A percentile compares a stretch with the other conserved stretches of the same genome.
phyloP scores from a whole-genome alignment of 2,888 invertebrate genomes.

The Drosophila planitibia region DNA sequence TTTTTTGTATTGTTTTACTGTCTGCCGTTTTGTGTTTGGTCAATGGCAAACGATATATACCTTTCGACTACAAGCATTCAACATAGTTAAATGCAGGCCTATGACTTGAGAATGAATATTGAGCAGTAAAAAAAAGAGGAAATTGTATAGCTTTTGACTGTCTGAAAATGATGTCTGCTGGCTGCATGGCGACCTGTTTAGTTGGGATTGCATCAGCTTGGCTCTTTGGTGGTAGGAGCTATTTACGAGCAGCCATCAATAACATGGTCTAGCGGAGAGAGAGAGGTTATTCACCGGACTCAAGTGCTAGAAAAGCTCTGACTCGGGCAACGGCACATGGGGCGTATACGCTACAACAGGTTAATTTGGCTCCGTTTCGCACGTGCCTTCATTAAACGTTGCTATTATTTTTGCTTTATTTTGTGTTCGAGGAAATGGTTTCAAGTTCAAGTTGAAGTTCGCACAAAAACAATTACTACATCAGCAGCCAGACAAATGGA shows the following conservation, averaged over 20 bases:
- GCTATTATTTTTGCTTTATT: constrained; percentile 4
- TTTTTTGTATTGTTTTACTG: constrained; percentile 7
- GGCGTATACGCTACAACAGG: constrained; percentile 66
- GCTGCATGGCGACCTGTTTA: background rate
- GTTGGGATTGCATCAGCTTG: background rate
- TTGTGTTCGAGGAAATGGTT: constrained; percentile 58
- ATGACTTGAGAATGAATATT: constrained; percentile 36
- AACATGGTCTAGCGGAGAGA: constrained; percentile 4
- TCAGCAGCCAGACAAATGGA: constrained; percentile 34
- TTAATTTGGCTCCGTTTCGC: constrained; percentile 40
- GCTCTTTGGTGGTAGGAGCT: constrained; percentile 39
- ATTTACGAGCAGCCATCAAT: constrained; percentile 32
- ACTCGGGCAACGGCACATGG: constrained; percentile 20
- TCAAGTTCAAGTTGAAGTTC: constrained; percentile 78
- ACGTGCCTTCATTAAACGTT: constrained; percentile 47
- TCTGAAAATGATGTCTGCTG: constrained; percentile 1
- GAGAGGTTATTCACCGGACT: constrained; percentile 50
- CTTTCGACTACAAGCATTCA: constrained; percentile 3
- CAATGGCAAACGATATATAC: constrained; percentile 21
- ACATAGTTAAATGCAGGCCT: constrained; percentile 43
- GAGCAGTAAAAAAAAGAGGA: constrained; percentile 28
- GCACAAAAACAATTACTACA: constrained; percentile 24
- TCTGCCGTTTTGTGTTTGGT: background rate
- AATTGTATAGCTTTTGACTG: constrained; percentile 36
- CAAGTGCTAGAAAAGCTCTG: background rate